Base-by-base conservation (phyloP, 2,113 vertebrate genomes). In the Anoplopoma fimbria region DNA sequence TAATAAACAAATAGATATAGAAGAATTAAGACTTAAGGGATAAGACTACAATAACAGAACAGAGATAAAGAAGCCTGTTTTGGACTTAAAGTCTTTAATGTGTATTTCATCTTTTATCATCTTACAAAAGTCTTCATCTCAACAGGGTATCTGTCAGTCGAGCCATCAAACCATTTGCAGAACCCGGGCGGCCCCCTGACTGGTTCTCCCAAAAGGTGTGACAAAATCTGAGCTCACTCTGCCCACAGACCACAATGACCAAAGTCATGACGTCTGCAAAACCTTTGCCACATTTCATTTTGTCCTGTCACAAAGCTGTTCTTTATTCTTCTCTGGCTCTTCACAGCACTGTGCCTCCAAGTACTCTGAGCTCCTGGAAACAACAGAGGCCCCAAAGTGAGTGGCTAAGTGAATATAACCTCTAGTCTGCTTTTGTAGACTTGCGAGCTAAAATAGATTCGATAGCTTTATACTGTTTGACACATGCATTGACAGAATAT, bases 361-460 rank as follows among this genome's bases (percentile, higher is more conserved):
- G 77, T 99, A 99, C 88, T 99, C 98, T 0, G 97, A 98, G 86
- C 97, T 99, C 81, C 92, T 99, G 88, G 97, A 99, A 88, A 96
- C 96, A 51, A 99, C 97, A 0, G 98, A 99, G 73, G 97, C 97
- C 8, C 98, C 98, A 77, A 99, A 99, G 97, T 99, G 80, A 98
- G 97, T 29, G 27, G 74, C 63, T 2, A 10, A 51, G 2, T 65
- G 34, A 67, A 36, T 77, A 68, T 80, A 49, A 75, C 33, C 31
- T 38, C 25, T 0, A 55, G 29, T 31, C 9, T 9, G 62, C 72
- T 72, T 51, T 45, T 65, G 7, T 55, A 36, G 29, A 63, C 6
- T 61, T 55, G 25, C 7, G 38, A 23, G 40, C 27, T 55, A 1
- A 55, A 47, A 47, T 23, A 71, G 17, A 71, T 65, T 1, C 15